These are phyloP conservation scores for Oxytorus armatus DNA, from an alignment of 2,888 invertebrate genomes.

Conservation along the genomic window DNA sequence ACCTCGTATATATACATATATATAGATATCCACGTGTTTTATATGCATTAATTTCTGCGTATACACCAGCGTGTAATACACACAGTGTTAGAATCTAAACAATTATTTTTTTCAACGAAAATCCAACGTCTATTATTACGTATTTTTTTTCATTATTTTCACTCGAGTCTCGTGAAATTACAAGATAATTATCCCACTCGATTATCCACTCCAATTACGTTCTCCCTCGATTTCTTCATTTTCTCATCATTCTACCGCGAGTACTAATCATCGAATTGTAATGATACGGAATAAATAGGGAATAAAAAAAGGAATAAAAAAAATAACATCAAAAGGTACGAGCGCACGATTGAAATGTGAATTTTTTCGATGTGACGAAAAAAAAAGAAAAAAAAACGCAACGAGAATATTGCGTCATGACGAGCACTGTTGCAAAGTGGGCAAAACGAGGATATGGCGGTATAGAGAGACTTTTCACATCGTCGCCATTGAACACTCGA, in stretches of 20 bases:
- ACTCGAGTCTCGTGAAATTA: conserved; percentile 10
- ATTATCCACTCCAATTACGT: conserved; percentile 10
- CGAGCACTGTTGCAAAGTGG: background rate
- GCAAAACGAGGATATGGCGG: no score
- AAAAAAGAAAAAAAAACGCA: no score
- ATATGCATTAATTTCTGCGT: background rate
- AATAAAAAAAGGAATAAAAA: no score
- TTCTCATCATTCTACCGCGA: conserved; percentile 12
- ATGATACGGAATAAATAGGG: no score
- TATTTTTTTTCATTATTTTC: no score
- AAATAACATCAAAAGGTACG: background rate
- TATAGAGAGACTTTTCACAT: no score
- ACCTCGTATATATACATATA: background rate
- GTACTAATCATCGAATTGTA: background rate
- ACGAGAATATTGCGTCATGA: background rate
- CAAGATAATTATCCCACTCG: conserved; percentile 26
- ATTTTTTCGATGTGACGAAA: background rate
- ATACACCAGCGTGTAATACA: background rate
- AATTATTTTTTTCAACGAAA: conserved; percentile 3
- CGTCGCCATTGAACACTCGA: no score
- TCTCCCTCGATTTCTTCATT: conserved; percentile 24
- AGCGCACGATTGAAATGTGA: background rate
- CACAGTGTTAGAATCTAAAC: conserved; percentile 17
- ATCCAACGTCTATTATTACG: conserved; percentile 11
- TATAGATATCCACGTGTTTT: no score